These are phyloP conservation scores for Psilopsiagon aymara DNA, from an alignment of 2,113 vertebrate species.

Conservation along the genomic window DNA sequence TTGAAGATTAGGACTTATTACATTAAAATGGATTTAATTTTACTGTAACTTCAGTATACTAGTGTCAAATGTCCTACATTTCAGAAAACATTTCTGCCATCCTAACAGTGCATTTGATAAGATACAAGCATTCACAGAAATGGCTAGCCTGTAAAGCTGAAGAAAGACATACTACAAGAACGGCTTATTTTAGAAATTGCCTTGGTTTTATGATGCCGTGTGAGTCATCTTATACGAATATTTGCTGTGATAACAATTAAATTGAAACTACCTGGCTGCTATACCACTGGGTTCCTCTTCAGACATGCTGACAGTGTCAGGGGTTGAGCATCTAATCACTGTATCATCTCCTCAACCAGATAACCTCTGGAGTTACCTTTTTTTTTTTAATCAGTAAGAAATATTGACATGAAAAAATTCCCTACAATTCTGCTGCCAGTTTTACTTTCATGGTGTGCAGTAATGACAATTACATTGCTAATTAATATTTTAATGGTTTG, in stretches of 20 bases:
- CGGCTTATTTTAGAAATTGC: neutral
- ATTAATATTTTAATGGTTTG: neutral
- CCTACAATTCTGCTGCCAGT: neutral
- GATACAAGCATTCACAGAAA: neutral
- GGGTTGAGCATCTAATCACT: neutral
- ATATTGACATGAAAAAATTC: neutral
- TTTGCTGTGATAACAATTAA: neutral
- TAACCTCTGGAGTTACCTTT: neutral
- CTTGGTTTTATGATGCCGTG: neutral
- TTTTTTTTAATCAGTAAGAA: neutral
- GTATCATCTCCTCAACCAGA: neutral
- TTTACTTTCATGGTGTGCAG: neutral
- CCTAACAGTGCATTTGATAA: neutral
- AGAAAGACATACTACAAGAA: neutral
- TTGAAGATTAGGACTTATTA: neutral
- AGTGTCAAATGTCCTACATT: slow-evolving; percentile 21
- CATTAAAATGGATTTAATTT: slow-evolving; percentile 31
- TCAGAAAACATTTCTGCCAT: slow-evolving; percentile 27
- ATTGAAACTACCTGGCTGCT: neutral
- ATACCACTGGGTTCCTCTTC: neutral
- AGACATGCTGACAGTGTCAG: neutral
- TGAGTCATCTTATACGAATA: neutral
- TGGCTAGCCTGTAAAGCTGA: neutral
- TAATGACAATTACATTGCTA: neutral
- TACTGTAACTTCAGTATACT: slow-evolving; percentile 13